phyloP scores from a whole-genome alignment of 2,113 vertebrate genomes.

The Sula dactylatra region DNA sequence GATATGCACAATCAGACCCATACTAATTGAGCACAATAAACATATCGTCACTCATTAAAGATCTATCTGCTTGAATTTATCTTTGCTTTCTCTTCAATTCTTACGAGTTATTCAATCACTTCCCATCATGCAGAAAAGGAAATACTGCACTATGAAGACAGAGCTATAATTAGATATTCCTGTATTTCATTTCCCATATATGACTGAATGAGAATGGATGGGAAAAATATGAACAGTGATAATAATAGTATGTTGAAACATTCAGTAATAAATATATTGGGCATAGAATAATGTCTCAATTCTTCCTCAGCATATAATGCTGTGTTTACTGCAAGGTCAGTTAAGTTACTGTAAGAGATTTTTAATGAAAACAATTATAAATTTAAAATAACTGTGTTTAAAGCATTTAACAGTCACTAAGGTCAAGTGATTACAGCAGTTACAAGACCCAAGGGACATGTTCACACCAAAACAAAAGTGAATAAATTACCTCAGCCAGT shows the following conservation, averaged over 20 bases:
- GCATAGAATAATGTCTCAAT: conserved; percentile 52
- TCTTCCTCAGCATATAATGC: conserved; percentile 31
- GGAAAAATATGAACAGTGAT: conserved; percentile 3
- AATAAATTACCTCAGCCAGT: conserved; percentile 81
- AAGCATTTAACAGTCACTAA: conserved; percentile 80
- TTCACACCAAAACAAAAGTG: conserved; percentile 85
- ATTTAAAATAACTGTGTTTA: conserved; percentile 85
- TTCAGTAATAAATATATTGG: conserved; percentile 29
- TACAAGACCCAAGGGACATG: conserved; percentile 81
- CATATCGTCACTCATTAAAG: background rate
- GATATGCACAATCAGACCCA: background rate
- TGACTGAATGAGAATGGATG: conserved; percentile 11
- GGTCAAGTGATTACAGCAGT: conserved; percentile 84
- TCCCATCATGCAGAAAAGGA: background rate
- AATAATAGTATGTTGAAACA: background rate
- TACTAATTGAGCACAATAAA: background rate
- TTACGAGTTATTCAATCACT: background rate
- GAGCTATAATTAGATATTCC: conserved; percentile 39
- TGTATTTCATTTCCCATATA: conserved; percentile 30
- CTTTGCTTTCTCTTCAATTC: background rate
- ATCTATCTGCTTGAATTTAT: background rate
- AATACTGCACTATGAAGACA: background rate
- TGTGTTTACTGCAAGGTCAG: conserved; percentile 73
- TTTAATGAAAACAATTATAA: conserved; percentile 87
- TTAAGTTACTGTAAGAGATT: conserved; percentile 75